Evolutionary conservation across 2,888 invertebrate genomes (phyloP), one percentile per base, ranked within the genome.

Genomic region (Metallyticus violacea): DNA sequence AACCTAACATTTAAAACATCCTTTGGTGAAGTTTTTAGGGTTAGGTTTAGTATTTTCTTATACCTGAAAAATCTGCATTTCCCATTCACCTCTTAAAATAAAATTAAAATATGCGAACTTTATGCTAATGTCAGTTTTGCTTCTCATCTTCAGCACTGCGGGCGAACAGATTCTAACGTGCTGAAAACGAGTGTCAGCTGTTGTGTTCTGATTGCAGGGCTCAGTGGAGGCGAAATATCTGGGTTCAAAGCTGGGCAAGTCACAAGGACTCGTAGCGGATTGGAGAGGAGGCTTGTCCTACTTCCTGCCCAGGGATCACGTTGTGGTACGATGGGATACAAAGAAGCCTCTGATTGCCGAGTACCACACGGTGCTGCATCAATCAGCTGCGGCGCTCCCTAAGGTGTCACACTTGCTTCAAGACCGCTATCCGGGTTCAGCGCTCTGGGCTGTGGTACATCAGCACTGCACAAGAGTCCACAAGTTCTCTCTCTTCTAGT

Each of bases 261-360:
- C 93, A 1, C 90, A 90, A 15, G 92, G 92, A 15, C 89, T 93
- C 77, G 90, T 91, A 28, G 89, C 91, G n/a, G 93, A 93, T 89
- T 89, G 89, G 6, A 91, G 90, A 88, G 90, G 90, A 76, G 92
- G 92, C 25, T 89, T 93, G 76, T 91, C 91, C 88, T 93, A 93
- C 89, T 93, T 92, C 88, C 90, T 93, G 88, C 89, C 90, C 7
- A 90, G 92, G 62, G 92, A 93, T 89, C 91, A 90, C 89, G 93
- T 91, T 5, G 90, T 92, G 26, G 91, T 93, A 26, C 91, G 92
- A 85, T 93, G 92, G 93, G 90, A 91, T 88, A 91, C 90, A n/a
- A 90, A 91, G 91, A 91, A 90, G 89, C 89, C 90, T 27, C 89
- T 90, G 87, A 83, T 90, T 89, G 90, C 90, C 7, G 89, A 89